Evolutionary conservation across 1,140 invertebrate species (phyloP).

Genomic region (Apocrypta bakeri): DNA sequence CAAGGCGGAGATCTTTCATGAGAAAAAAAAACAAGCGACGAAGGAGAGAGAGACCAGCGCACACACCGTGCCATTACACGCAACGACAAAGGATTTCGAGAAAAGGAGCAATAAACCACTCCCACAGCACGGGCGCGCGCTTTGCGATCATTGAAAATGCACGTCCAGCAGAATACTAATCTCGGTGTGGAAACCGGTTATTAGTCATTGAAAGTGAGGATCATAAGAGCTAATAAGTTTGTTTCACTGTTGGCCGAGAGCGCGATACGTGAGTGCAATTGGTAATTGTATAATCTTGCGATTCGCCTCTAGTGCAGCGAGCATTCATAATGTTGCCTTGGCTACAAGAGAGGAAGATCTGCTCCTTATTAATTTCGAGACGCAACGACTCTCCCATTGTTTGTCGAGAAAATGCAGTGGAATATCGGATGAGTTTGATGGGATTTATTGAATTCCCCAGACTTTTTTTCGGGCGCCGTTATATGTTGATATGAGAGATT

Average conservation of each 20-base stretch:
- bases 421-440: not conserved
- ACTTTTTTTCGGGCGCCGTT: not conserved
- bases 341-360: not conserved
- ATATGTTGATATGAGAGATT: too few relatives aligned
- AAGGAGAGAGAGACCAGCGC: not conserved
- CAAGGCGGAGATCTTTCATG: not conserved
- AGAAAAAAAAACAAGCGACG: conserved; percentile 49
- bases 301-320: not conserved
- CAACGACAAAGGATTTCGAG: conserved; percentile 48
- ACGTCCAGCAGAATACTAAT: conserved; percentile 67
- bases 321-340: conserved; percentile 15
- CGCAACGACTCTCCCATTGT: not conserved
- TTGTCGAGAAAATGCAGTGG: not conserved
- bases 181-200: conserved; percentile 63
- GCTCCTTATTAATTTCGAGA: conserved; percentile 34
- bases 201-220: conserved; percentile 56
- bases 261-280: conserved; percentile 25
- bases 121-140: conserved; percentile 13
- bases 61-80: conserved; percentile 9
- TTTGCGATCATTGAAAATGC: conserved; percentile 52
- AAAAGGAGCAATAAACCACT: conserved; percentile 57
- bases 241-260: conserved; percentile 14
- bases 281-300: conserved; percentile 23
- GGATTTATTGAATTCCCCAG: not conserved
- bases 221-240: conserved; percentile 60